Evolutionary conservation across 2,113 vertebrate species (phyloP), one percentile per base, ranked within the genome.

Genomic region (Chitala chitala): DNA sequence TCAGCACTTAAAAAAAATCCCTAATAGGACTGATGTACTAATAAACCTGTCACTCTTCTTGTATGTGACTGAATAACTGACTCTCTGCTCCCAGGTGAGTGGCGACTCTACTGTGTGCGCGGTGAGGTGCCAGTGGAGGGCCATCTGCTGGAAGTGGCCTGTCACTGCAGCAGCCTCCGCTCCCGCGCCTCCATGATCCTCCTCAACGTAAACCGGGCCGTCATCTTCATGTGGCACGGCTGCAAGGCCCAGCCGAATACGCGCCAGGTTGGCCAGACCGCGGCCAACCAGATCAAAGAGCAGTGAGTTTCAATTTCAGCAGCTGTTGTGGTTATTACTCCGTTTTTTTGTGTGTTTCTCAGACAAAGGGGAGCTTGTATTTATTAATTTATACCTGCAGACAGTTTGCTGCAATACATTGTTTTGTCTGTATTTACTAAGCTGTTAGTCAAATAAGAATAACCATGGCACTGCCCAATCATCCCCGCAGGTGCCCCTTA

Each of bases 181-280:
- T 99, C 97, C 78, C 87, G 96, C 78, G 92, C 93, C 17, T 98
- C 96, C 75, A 95, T 98, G 95, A 92, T 99, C 54, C 90, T 98
- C 69, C 94, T 99, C 78, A 98, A 93, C 77, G 87, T 98, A 68
- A 94, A 91, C 82, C 94, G 93, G 84, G 96, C 95, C 72, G 84
- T 94, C 72, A 96, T 99, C 72, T 98, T 95, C 86, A 90, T 99
- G 82, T 99, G 97, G 97, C 94, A 98, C 4, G 97, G 97, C 85
- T 99, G 96, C 89, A 99, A 99, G 85, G 92, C 93, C 8, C 96
- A 97, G 71, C 81, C 89, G 1, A 94, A 98, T 86, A 93, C 95
- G 0, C 94, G 93, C 76, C 86, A 92, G 5, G 97, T 99, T 42
- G 95, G 94, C 73, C 90, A 84, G 84, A 95, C 88, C 0, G 94